Base-by-base conservation (phyloP, 2,888 invertebrate genomes). In the Xestia rhomboidea region DNA sequence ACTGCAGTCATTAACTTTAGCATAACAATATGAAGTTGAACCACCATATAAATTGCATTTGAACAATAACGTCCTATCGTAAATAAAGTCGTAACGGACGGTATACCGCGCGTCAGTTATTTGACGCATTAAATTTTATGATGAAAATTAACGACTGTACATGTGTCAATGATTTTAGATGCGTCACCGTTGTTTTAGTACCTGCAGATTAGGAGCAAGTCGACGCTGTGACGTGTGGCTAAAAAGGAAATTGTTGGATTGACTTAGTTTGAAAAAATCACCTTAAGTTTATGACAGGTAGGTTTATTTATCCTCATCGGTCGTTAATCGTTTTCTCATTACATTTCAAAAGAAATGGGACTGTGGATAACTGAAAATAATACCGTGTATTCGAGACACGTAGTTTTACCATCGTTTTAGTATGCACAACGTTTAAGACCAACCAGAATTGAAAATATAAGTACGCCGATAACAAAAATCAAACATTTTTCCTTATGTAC, bases 81-180 rank as follows among this genome's bases (percentile, higher is more conserved):
- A 82, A 89, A 89, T 83, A 88, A 77, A 77, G 74, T 71, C 77
- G 67, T 81, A 74, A 84, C 49, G 49, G 73, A 63, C 69, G 27
- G 44, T 69, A 67, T 68, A 60, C 68, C 51, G 63, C 44, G 70
- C 76, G 72, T 80, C 54, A 78, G 73, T 77, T 76, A 80, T 73
- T 80, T 78, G 57, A 46, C 63, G 79, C 82, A 82, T 87, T 79
- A 87, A 78, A 88, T 85, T 88, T 89, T 79, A 89, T 81, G 85
- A 82, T 79, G 46, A 71, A 79, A 87, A 87, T 89, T 89, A 89
- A 88, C 79, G 81, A 79, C 76, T 76, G 11, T 78, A 84, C 89
- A 87, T 83, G 79, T 89, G 87, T 88, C 85, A 87, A 81, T 84
- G 83, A 82, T 83, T 86, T 82, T 84, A 83, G 79, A 68, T 82